These are phyloP conservation scores for Premnoplex brunnescens DNA, from an alignment of 2,797 vertebrate species.

Conservation along the genomic window DNA sequence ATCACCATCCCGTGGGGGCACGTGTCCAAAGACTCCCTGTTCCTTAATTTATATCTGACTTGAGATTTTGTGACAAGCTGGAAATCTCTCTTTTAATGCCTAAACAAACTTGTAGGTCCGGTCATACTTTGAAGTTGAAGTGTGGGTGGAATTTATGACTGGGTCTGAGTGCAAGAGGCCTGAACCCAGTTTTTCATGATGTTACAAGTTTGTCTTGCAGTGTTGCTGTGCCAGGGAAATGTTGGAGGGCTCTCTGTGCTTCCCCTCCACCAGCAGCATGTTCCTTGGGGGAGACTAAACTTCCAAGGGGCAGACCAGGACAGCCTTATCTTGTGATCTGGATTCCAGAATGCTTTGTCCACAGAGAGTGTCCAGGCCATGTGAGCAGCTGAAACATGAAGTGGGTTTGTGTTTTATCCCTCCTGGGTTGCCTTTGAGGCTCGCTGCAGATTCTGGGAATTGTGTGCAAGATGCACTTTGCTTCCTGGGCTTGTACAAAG, in stretches of 20 bases:
- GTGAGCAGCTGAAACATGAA: not conserved
- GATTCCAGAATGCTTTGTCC: not conserved
- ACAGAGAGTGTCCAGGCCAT: fast-evolving
- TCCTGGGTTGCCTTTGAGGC: not conserved
- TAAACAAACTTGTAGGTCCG: not conserved
- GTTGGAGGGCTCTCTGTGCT: not conserved
- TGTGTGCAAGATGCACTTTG: not conserved
- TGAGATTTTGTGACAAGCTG: not conserved
- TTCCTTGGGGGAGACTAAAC: not conserved
- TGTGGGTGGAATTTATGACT: constrained; percentile 32
- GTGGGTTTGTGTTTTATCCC: not conserved
- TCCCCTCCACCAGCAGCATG: not conserved
- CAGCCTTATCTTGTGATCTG: not conserved
- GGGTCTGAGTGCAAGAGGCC: not conserved
- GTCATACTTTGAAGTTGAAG: not conserved
- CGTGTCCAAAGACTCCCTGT: not conserved
- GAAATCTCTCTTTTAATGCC: not conserved
- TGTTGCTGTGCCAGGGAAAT: not conserved
- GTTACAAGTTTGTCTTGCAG: not conserved
- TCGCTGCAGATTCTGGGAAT: not conserved
- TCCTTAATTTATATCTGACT: not conserved
- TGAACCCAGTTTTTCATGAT: not conserved
- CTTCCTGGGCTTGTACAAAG: not conserved
- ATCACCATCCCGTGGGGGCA: not conserved
- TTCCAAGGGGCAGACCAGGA: not conserved